Conservation (phyloP, 2,888 invertebrate genomes). For the Lasioglossum leucozonium region DNA sequence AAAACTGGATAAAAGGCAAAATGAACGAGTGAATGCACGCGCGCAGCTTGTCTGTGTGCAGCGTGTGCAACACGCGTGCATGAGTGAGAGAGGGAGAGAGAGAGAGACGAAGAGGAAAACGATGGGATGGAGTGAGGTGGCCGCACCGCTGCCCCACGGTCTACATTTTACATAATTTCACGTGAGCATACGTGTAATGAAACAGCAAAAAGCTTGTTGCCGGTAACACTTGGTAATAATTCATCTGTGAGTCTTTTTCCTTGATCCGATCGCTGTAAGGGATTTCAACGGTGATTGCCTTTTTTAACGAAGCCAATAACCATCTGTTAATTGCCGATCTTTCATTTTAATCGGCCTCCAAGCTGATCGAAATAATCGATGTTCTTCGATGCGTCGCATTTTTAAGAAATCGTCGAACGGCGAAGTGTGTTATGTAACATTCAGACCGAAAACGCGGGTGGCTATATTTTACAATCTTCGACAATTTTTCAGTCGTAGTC, state of each 20-base stretch:
- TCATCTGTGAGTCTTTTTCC: conserved; percentile 28
- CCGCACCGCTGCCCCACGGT: conserved; percentile 41
- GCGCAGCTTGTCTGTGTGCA: background rate
- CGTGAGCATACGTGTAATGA: conserved; percentile 58
- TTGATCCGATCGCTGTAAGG: background rate
- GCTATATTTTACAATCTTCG: too few relatives aligned
- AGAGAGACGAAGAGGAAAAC: conserved; percentile 17
- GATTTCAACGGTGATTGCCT: background rate
- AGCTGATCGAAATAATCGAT: background rate
- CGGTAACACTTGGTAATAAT: conserved; percentile 58
- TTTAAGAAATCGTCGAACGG: background rate
- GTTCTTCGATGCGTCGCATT: background rate
- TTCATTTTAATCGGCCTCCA: background rate
- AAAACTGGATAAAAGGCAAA: background rate
- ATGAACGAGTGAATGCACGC: background rate
- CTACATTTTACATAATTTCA: conserved; percentile 68
- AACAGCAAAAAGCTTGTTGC: conserved; percentile 64
- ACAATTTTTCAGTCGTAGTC: too few relatives aligned
- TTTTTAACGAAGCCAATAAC: background rate
- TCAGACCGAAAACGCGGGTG: background rate
- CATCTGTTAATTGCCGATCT: background rate
- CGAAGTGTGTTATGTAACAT: too few relatives aligned
- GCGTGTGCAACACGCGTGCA: background rate
- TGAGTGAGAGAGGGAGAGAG: background rate
- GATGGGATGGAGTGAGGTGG: conserved; percentile 21